Evolutionary conservation across 64 coral and sea anemone genomes (phyloP), one percentile per base, ranked within the genome.

Genomic region (Montipora sp.): DNA sequence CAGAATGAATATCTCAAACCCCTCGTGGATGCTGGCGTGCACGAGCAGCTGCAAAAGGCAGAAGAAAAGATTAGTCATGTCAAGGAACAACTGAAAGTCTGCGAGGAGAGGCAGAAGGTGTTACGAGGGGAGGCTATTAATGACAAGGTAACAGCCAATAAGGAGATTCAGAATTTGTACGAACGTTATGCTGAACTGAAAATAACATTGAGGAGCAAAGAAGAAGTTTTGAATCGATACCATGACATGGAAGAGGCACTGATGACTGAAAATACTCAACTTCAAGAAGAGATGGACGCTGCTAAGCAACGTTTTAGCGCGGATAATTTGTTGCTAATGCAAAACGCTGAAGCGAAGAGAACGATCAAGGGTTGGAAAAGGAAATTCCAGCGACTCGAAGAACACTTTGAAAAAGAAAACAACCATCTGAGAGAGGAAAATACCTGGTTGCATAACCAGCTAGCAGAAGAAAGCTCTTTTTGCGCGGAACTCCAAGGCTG

Each of bases 301-400:
- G 48, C 71, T 5, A 70, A 85, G 49, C 44, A 71, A 19, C 82
- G 65, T 12, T 85, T 85, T 46, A 46, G 46, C 46, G 82, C n/a
- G 45, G 82, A 72, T 3, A 44, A 63, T 9, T 72, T 85, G 18
- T 72, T 50, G 20, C 65, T 49, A 0, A 49, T 27, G 8, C 16
- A 85, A 16, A 85, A 71, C 9, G 65, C 82, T 21, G 82, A 85
- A 72, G 20, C 65, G 49, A 85, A 72, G 47, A 47, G 65, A 63
- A 45, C 16, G 5, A 48, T 72, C 18, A 59, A 70, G 9, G 61
- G 44, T 48, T 85, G 61, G 82, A 85, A 85, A 5, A 69, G 82
- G 19, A 85, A 85, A 47, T 85, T 46, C 46, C 82, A 72, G 46
- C 82, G 82, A 20, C 61, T 85, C n/a, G 60, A 85, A 70, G 82